A percentile compares a stretch with the other conserved stretches of the same genome.
These are phyloP conservation scores for Megalonaias nervosa DNA, from an alignment of 1,140 invertebrate genomes.

Conservation along the genomic window DNA sequence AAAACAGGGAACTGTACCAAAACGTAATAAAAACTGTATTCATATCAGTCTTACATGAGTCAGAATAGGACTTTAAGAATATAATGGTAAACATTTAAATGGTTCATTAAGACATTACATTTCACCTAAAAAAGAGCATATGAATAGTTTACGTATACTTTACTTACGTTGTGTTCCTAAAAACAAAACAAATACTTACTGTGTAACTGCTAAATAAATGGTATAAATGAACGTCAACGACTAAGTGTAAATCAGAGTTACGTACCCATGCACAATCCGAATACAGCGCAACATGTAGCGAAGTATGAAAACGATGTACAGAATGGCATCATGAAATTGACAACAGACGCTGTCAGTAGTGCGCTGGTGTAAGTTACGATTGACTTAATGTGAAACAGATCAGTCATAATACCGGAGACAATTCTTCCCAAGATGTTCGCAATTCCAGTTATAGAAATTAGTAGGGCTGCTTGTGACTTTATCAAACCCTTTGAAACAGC, in stretches of 20 bases:
- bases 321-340: conserved; percentile 49
- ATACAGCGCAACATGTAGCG: conserved; percentile 39
- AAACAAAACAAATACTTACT: too few species aligned
- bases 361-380: conserved; percentile 50
- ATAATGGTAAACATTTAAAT: too few species aligned
- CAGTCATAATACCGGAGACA: conserved; percentile 53
- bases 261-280: conserved; percentile 66
- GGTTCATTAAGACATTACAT: background rate
- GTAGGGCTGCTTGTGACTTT: conserved; percentile 38
- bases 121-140: background rate
- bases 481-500: conserved; percentile 48
- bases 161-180: too few species aligned
- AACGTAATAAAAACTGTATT: background rate
- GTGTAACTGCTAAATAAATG: too few species aligned
- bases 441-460: conserved; percentile 62
- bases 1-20: background rate
- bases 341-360: conserved; percentile 43
- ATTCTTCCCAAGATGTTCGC: conserved; percentile 56
- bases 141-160: too few species aligned
- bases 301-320: conserved; percentile 42
- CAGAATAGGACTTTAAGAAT: too few species aligned
- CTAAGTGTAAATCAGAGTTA: background rate
- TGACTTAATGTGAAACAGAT: conserved; percentile 48
- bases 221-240: too few species aligned
- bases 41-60: background rate